These are phyloP conservation scores for Eilema depressum DNA, from an alignment of 2,888 invertebrate genomes.

Conservation along the genomic window DNA sequence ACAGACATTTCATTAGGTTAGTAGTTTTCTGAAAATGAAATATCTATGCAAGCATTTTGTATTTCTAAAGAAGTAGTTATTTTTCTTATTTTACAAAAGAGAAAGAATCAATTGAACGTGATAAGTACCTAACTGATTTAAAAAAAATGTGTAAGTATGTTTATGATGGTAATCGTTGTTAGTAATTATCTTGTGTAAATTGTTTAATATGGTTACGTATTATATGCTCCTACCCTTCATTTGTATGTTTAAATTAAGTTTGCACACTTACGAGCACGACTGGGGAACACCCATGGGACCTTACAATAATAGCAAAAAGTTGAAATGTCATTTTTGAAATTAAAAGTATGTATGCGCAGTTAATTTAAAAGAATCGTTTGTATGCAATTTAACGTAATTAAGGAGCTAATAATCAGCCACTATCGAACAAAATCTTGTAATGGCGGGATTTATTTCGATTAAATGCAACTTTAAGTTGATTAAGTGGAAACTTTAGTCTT, in stretches of 20 bases:
- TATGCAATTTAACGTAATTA: background rate
- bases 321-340: background rate
- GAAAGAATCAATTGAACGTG: background rate
- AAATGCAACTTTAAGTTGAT: too few relatives aligned
- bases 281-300: slow-evolving; percentile 2
- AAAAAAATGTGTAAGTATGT: background rate
- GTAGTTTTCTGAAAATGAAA: slow-evolving; percentile 3
- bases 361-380: background rate
- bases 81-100: background rate
- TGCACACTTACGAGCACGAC: background rate
- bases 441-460: slow-evolving; percentile 9
- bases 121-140: background rate
- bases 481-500: background rate
- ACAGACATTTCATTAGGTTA: slow-evolving; percentile 10
- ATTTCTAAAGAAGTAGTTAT: background rate
- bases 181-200: background rate
- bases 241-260: slow-evolving; percentile 1
- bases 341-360: background rate
- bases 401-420: slow-evolving; percentile 4
- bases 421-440: slow-evolving; percentile 11
- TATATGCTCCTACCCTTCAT: slow-evolving; percentile 3
- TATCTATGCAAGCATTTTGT: slow-evolving; percentile 9
- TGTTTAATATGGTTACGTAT: slow-evolving; percentile 1
- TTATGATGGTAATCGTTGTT: slow-evolving; percentile 3
- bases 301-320: slow-evolving; percentile 4